phyloP scores from a whole-genome alignment of 2,113 vertebrate genomes.

The Osmerus eperlanus region DNA sequence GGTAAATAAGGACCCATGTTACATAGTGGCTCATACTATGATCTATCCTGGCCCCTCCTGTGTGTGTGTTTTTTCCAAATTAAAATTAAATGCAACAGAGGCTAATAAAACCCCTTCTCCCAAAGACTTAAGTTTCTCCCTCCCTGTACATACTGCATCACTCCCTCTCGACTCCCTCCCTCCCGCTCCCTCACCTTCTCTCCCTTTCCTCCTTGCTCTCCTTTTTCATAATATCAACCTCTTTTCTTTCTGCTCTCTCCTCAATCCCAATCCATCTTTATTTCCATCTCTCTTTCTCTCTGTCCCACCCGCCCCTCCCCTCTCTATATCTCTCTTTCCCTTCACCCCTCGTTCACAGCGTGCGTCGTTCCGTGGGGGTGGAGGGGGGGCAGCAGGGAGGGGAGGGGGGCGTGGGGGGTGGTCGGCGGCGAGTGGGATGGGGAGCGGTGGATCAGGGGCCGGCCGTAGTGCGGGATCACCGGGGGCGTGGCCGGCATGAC shows the following conservation, averaged over 20 bases:
- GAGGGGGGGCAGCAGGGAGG: conserved; percentile 73
- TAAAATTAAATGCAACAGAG: conserved; percentile 38
- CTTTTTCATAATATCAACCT: neutral
- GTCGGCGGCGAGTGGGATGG: conserved; percentile 75
- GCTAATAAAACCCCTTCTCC: conserved; percentile 31
- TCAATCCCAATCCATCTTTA: conserved; percentile 19
- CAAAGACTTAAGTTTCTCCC: conserved; percentile 42
- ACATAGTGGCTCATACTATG: conserved; percentile 38
- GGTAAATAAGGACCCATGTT: conserved; percentile 20
- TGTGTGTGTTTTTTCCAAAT: conserved; percentile 9
- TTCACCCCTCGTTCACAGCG: conserved; percentile 73
- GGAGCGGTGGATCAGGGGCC: conserved; percentile 67
- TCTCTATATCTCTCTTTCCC: conserved; percentile 3
- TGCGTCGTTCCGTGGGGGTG: conserved; percentile 82
- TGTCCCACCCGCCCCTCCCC: conserved; percentile 6
- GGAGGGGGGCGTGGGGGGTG: conserved; percentile 71
- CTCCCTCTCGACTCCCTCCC: conserved; percentile 29
- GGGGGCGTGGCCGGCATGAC: conserved; percentile 64
- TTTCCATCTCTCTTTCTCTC: conserved; percentile 25
- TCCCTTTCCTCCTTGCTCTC: conserved; percentile 17
- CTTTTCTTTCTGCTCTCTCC: conserved; percentile 20
- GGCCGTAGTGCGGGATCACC: conserved; percentile 65
- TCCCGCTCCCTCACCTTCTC: conserved; percentile 19
- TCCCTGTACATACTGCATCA: conserved; percentile 61
- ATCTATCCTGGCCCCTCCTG: conserved; percentile 33